These are phyloP conservation scores for Drosophila suzukii DNA, from an alignment of 1,140 invertebrate species.

Conservation along the genomic window DNA sequence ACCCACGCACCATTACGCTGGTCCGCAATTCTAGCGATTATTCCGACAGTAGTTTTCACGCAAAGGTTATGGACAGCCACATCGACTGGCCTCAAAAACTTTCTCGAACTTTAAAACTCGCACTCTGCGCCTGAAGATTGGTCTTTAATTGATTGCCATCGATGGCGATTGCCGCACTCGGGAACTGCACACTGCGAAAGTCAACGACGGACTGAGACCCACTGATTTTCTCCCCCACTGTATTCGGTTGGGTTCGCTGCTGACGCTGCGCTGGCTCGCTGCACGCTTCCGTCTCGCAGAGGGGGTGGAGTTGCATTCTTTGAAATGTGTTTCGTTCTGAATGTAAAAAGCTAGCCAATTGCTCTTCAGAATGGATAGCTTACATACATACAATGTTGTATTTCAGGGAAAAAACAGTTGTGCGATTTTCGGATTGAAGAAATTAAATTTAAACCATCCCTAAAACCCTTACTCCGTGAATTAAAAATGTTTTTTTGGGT, in stretches of 20 bases:
- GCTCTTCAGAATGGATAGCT: neutral
- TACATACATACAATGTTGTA: neutral
- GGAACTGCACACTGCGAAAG: conserved; percentile 54
- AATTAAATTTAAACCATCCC: no score
- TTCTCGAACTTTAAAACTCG: conserved; percentile 14
- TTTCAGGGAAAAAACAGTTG: no score
- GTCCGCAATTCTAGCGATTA: conserved; percentile 2
- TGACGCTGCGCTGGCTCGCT: conserved; percentile 13
- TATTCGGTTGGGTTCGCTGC: conserved; percentile 6
- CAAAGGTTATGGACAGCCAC: neutral
- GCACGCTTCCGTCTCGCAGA: neutral
- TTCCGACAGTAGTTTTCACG: neutral
- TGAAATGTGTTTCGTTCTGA: neutral
- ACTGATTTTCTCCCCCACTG: conserved; percentile 22
- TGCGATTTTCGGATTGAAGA: no score
- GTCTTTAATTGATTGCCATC: conserved; percentile 20
- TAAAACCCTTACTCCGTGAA: no score
- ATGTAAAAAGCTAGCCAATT: neutral
- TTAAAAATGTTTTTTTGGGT: no score
- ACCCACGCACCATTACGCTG: conserved; percentile 12
- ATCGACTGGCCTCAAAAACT: conserved; percentile 1
- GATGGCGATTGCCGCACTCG: conserved; percentile 18
- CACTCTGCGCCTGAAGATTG: conserved; percentile 15
- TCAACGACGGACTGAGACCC: conserved; percentile 41
- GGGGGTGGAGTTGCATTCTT: conserved; percentile 6